Evolutionary conservation across 2,797 vertebrate genomes (phyloP).

Genomic region (Mormyrops boulengeri): DNA sequence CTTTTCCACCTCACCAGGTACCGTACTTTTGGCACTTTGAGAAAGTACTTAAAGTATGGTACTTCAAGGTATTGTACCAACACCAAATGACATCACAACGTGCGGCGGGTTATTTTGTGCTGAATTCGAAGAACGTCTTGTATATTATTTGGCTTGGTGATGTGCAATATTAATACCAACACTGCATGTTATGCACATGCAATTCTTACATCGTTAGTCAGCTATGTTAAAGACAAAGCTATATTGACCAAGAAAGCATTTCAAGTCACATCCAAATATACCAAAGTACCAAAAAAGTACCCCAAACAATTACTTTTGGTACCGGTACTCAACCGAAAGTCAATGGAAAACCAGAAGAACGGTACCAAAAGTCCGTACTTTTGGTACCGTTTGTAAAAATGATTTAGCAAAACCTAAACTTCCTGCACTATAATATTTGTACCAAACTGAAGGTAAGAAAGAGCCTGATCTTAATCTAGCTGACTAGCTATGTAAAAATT

Average conservation of each 20-base stretch:
- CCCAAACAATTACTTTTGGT: not conserved
- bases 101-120: not conserved
- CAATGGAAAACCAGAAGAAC: not conserved
- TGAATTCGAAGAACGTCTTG: not conserved
- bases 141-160: not conserved
- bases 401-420: too few species aligned
- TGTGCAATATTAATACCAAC: not conserved
- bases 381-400: too few species aligned
- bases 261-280: not conserved
- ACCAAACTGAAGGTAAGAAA: not conserved
- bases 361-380: not conserved
- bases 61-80: too few species aligned
- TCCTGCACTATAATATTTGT: too few species aligned
- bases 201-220: not conserved
- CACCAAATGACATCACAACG: too few species aligned
- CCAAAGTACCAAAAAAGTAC: too few species aligned
- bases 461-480: not conserved
- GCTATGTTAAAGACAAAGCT: not conserved
- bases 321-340: not conserved
- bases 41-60: too few species aligned
- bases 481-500: not conserved
- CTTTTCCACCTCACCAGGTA: too few species aligned
- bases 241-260: not conserved
- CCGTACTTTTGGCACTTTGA: too few species aligned
- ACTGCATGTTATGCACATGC: not conserved